Base-by-base conservation (phyloP, 2,113 vertebrate genomes). In the Sylvia atricapilla region DNA sequence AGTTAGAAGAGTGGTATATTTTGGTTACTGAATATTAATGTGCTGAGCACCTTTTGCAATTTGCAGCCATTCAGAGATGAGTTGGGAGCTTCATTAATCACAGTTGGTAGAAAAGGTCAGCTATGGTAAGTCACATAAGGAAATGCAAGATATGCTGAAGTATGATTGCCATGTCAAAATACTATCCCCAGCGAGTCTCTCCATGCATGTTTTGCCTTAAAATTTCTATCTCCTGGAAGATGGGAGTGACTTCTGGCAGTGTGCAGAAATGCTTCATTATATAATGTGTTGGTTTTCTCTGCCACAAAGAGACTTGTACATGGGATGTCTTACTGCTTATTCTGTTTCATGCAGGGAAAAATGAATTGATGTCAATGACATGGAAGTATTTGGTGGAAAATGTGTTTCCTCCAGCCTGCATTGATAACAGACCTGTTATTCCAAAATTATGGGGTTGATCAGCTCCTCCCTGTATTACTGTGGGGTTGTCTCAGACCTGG, bases 21-120 rank as follows among this genome's bases (percentile, higher is more conserved):
- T 94, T 96, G 43, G 68, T 79, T 90, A 60, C 39, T 96, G 92
- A 68, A 64, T 93, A 49, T 90, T 89, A 67, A 91, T 89, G 62
- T 85, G 81, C 82, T 84, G 83, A 94, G 74, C 28, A 64, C 68
- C 70, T 89, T 75, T 75, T 93, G 93, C 70, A 79, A 69, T 92
- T 82, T 97, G 37, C 37, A 76, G 74, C 60, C 50, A 60, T 91
- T 89, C 55, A 81, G 53, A 67, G 67, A 67, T 84, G 41, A 21
- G 43, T 59, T 84, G 64, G 64, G 74, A 93, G 86, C 83, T 72
- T 94, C 30, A 35, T 89, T 91, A 89, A 88, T 95, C 67, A 87
- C 46, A 41, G 52, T 15, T n/a, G 62, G 43, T 78, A 46, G 66
- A 75, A 93, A 96, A 95, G 90, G 94, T 89, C 88, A 82, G 25